Conservation (phyloP, 2,888 invertebrate species). For the Agrotis puta region DNA sequence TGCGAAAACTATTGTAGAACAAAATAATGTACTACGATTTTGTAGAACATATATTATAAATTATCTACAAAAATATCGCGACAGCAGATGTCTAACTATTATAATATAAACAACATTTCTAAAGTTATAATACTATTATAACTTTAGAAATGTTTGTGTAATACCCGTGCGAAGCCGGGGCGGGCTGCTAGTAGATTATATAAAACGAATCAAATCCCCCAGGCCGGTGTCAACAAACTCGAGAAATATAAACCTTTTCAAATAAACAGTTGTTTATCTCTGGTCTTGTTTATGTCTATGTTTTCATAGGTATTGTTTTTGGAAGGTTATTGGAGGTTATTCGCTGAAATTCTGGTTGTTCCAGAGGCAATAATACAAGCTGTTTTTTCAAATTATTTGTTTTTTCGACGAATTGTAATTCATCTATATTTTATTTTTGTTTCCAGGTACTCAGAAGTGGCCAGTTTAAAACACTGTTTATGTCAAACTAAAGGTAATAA, state of each 20-base stretch:
- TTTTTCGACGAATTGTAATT: no score
- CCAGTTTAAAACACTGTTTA: conserved; percentile 15
- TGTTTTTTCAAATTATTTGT: no score
- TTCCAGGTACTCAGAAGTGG: conserved; percentile 24
- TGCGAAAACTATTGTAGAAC: no score
- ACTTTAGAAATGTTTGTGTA: no score
- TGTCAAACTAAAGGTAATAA: conserved; percentile 29
- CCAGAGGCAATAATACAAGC: background rate
- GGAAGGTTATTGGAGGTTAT: background rate
- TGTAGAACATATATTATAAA: no score
- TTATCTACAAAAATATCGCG: no score
- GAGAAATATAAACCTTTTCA: conserved; percentile 8
- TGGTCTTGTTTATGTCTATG: conserved; percentile 6
- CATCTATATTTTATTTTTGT: conserved; percentile 1
- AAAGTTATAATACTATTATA: no score
- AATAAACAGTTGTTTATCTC: conserved; percentile 42
- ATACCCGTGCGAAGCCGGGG: no score
- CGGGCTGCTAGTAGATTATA: no score
- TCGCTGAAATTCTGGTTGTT: background rate
- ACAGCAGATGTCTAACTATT: no score
- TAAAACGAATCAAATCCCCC: conserved; percentile 1
- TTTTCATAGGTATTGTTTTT: conserved; percentile 23
- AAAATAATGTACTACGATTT: no score
- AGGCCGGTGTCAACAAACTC: conserved; percentile 18
- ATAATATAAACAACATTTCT: no score